These are phyloP conservation scores for Selene dorsalis DNA, from an alignment of 2,797 vertebrate species.

Conservation along the genomic window DNA sequence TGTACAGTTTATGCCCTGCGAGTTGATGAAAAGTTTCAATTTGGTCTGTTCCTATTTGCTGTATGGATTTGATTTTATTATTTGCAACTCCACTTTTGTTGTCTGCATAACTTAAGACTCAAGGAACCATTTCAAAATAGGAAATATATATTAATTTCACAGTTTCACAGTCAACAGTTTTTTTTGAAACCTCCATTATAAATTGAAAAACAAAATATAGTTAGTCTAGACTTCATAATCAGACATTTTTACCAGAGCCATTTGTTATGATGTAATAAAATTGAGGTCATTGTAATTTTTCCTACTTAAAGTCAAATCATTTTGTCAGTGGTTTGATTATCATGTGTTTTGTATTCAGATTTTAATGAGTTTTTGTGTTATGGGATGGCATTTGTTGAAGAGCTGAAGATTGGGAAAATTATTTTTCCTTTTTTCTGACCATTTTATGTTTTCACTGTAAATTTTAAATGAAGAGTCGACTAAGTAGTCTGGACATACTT, in stretches of 20 bases:
- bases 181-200: neutral
- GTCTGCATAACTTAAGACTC: neutral
- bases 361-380: neutral
- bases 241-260: neutral
- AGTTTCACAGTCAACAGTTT: neutral
- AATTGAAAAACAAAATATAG: neutral
- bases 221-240: neutral
- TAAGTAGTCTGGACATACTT: too few relatives aligned
- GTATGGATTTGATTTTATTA: neutral
- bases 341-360: neutral
- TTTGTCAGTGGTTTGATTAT: too few relatives aligned
- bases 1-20: neutral
- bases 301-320: too few relatives aligned
- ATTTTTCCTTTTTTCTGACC: too few relatives aligned
- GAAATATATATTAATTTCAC: neutral
- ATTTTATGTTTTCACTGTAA: neutral
- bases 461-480: too few relatives aligned
- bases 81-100: neutral
- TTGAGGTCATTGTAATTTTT: neutral
- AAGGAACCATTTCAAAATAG: neutral
- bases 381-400: neutral
- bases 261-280: neutral
- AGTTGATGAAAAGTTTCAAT: neutral
- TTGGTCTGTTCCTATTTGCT: conserved; percentile 2
- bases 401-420: neutral